A percentile compares a stretch with the other conserved stretches of the same genome.
These are phyloP conservation scores for Linyphia triangularis DNA, from an alignment of 2,888 invertebrate species.

Conservation along the genomic window DNA sequence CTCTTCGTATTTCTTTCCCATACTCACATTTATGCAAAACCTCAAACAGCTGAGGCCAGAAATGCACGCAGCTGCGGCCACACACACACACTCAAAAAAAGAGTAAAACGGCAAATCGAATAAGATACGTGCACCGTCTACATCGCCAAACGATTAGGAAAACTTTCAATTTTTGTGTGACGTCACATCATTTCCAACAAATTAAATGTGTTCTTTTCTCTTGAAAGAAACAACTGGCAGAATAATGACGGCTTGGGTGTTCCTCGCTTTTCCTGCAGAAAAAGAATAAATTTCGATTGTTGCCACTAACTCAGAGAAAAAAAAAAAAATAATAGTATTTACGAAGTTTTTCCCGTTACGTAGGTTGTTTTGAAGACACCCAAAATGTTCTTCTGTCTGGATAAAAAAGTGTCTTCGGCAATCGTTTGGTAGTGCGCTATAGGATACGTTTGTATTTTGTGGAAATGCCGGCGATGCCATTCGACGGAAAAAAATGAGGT, in stretches of 20 bases:
- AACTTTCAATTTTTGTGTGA: background rate
- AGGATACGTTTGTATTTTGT: no score
- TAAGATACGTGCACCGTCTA: background rate
- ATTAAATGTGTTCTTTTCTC: background rate
- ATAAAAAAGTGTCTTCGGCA: background rate
- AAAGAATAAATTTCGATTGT: slow-evolving; percentile 3
- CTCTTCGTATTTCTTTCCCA: background rate
- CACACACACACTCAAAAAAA: no score
- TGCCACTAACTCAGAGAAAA: background rate
- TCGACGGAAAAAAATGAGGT: background rate
- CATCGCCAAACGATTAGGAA: background rate
- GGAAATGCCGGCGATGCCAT: background rate
- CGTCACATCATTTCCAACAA: background rate
- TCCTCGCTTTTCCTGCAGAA: background rate
- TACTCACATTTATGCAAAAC: background rate
- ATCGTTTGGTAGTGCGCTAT: no score
- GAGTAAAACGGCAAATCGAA: background rate
- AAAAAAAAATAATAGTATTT: no score
- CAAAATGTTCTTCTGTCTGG: background rate
- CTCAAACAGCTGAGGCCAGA: background rate
- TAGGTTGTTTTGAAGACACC: background rate
- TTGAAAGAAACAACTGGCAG: background rate
- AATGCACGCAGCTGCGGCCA: background rate
- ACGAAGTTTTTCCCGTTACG: background rate
- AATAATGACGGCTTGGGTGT: background rate